These are phyloP conservation scores for Scotopteryx bipunctaria DNA, from an alignment of 2,888 invertebrate genomes.

Conservation along the genomic window DNA sequence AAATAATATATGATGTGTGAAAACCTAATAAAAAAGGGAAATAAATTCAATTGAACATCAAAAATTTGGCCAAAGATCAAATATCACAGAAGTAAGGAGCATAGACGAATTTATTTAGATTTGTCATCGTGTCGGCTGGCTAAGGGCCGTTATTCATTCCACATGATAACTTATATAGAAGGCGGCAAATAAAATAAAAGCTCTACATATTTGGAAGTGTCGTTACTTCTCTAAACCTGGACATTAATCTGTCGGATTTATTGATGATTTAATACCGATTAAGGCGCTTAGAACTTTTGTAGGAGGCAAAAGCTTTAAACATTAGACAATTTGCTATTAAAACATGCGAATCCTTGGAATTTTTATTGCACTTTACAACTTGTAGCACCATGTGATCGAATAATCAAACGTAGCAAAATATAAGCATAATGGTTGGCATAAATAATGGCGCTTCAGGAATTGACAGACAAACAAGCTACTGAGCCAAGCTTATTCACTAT, in stretches of 20 bases:
- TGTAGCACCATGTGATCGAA: background rate
- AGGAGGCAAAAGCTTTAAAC: constrained; percentile 19
- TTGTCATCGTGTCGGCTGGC: background rate
- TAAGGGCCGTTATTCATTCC: background rate
- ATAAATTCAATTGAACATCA: too few relatives aligned
- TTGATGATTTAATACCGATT: constrained; percentile 24
- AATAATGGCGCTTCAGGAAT: constrained; percentile 17
- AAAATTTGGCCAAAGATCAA: too few relatives aligned
- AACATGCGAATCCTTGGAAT: background rate
- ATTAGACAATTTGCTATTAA: too few relatives aligned
- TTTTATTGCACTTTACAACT: background rate
- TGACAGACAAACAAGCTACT: constrained; percentile 10
- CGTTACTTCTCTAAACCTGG: constrained; percentile 25
- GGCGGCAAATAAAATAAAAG: constrained; percentile 9
- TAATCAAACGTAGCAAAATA: constrained; percentile 1
- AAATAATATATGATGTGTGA: background rate
- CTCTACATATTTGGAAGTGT: constrained; percentile 27
- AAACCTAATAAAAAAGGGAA: background rate
- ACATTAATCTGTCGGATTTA: constrained; percentile 28
- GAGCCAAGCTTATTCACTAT: constrained; percentile 4
- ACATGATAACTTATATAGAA: constrained; percentile 4
- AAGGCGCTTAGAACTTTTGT: constrained; percentile 12
- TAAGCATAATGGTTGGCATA: constrained; percentile 3
- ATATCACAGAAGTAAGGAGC: background rate
- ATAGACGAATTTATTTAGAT: background rate